Evolutionary conservation across 2,113 vertebrate species (phyloP), one percentile per base, ranked within the genome.

Genomic region (Campylomormyrus tamandua): DNA sequence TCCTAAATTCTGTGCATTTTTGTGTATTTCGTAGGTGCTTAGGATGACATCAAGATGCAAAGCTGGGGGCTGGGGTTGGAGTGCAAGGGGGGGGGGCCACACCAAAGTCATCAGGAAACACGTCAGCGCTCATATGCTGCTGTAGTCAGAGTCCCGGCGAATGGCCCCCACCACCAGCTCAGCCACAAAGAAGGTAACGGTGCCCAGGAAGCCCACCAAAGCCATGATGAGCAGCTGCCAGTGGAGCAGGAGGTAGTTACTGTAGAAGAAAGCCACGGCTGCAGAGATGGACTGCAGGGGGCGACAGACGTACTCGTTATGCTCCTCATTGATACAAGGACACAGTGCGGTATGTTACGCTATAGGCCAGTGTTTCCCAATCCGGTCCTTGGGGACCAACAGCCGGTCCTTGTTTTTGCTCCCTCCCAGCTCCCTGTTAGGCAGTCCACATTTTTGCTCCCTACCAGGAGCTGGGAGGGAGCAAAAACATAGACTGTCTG

Each of bases 211-310:
- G 0, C 98, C 97, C 56, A 95, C 83, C 1, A 97, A 0, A 70
- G 97, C 97, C 97, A 99, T 97, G 95, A 99, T 96, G 91, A 99
- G 96, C 83, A 99, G 97, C 90, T 99, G 98, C 98, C 98, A 99
- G 90, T 98, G 97, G 24, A 99, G 97, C 39, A 98, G 94, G 87
- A 99, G 96, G 93, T 97, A 98, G 96, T 99, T 99, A 91, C 98
- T 99, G 96, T 99, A 99, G 97, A 97, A 98, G 94, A 97, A 99
- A 0, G 98, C 98, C 85, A 99, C 35, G 0, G 98, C 98, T 3
- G 98, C 98, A 86, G 96, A 97, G 94, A 99, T 96, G 92, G 98
- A 99, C 98, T 99, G 93, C 5, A 50, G 21, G 39, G 49, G 31
- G 31, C 3, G 91, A 90, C 90, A 27, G 87, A 85, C 87, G n/a